phyloP scores from a whole-genome alignment of 2,888 invertebrate genomes.

The Lasioglossum lativentre region DNA sequence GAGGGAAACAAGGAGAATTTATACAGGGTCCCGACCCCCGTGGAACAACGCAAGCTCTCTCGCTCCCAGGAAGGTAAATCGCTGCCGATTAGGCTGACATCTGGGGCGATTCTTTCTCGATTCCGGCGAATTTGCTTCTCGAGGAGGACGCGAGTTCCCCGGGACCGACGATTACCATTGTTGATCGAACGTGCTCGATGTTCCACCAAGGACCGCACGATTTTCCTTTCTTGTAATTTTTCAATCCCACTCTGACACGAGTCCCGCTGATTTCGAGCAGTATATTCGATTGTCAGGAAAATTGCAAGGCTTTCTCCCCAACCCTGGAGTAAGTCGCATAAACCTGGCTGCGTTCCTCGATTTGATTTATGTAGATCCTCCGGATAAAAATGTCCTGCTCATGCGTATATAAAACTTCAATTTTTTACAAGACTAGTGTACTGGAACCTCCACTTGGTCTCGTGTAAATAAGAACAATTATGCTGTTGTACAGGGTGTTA shows the following conservation, averaged over 20 bases:
- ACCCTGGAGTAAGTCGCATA: not conserved
- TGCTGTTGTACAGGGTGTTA: too few species aligned
- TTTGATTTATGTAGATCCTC: conserved; percentile 6
- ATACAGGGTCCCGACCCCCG: conserved; percentile 12
- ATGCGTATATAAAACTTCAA: not conserved
- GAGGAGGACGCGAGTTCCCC: conserved; percentile 28
- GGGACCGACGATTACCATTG: conserved; percentile 51
- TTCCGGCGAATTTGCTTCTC: conserved; percentile 28
- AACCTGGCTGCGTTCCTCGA: not conserved
- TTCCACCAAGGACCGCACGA: not conserved
- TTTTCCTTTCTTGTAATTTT: not conserved
- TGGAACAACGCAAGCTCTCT: conserved; percentile 34
- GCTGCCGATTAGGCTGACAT: conserved; percentile 64
- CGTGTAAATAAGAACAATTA: not conserved
- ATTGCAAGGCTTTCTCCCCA: not conserved
- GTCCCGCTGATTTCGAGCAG: not conserved
- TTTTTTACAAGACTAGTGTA: not conserved
- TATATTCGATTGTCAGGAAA: conserved; percentile 4
- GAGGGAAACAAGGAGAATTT: conserved; percentile 29
- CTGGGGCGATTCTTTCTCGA: conserved; percentile 56
- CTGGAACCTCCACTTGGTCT: not conserved
- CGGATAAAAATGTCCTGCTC: not conserved
- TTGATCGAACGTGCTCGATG: conserved; percentile 31
- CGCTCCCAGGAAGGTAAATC: conserved; percentile 49
- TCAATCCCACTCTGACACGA: not conserved